A percentile compares a stretch with the other conserved stretches of the same genome.
Conservation (phyloP, 2,888 invertebrate genomes). For the Dendrolimus houi region DNA sequence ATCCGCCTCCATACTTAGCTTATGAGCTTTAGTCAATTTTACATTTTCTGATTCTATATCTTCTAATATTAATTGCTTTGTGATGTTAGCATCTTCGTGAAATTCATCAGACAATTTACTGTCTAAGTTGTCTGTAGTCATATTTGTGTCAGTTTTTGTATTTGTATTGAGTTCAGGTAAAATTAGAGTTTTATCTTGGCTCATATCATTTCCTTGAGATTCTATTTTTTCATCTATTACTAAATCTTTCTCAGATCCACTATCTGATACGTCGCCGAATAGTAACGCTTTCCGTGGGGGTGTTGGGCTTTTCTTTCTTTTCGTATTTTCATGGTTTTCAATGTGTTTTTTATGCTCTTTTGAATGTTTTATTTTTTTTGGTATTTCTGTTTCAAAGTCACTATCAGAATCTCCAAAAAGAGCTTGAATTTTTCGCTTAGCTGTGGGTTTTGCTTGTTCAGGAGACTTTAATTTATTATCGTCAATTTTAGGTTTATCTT, state of each 20-base stretch:
- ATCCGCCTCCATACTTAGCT: slow-evolving; percentile 48
- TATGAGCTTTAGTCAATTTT: slow-evolving; percentile 47
- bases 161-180: neutral
- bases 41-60: slow-evolving; percentile 23
- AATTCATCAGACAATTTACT: slow-evolving; percentile 4
- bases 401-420: slow-evolving; percentile 72
- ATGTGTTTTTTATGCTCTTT: slow-evolving; percentile 12
- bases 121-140: too few relatives aligned
- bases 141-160: slow-evolving; percentile 4
- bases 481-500: slow-evolving; percentile 9
- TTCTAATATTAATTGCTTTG: slow-evolving; percentile 3
- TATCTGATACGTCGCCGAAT: slow-evolving; percentile 24
- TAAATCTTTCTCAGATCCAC: slow-evolving; percentile 45
- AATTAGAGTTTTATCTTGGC: slow-evolving; percentile 3
- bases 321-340: slow-evolving; percentile 9
- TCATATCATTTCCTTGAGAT: slow-evolving; percentile 16
- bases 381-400: slow-evolving; percentile 33
- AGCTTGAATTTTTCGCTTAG: slow-evolving; percentile 64
- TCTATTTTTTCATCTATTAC: slow-evolving; percentile 39
- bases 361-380: slow-evolving; percentile 25
- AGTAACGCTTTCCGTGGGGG: slow-evolving; percentile 11
- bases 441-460: slow-evolving; percentile 32
- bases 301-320: slow-evolving; percentile 6
- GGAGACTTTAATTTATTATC: slow-evolving; percentile 21
- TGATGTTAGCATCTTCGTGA: slow-evolving; percentile 7